Evolutionary conservation across 2,888 invertebrate species (phyloP).

Genomic region (Tachina grossa): DNA sequence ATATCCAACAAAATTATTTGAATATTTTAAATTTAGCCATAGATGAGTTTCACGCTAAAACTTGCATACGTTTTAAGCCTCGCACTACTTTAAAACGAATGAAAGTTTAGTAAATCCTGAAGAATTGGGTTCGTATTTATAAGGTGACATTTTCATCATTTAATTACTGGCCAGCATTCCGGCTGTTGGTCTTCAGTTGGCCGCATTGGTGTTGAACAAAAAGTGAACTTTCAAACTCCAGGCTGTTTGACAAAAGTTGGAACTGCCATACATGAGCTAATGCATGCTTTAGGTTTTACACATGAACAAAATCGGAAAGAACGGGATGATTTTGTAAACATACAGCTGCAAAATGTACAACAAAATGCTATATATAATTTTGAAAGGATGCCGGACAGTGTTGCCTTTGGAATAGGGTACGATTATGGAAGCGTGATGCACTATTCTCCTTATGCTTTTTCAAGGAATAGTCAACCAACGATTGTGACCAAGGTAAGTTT

Average conservation of each 20-base stretch:
- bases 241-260: conserved; percentile 88
- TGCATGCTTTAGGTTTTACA: conserved; percentile 91
- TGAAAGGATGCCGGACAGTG: conserved; percentile 85
- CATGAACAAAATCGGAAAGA: conserved; percentile 92
- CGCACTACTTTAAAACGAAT: conserved; percentile 84
- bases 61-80: conserved; percentile 89
- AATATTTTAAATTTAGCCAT: conserved; percentile 88
- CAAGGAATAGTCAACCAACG: conserved; percentile 88
- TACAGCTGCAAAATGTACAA: conserved; percentile 88
- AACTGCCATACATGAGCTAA: conserved; percentile 90
- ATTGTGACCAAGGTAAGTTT: conserved; percentile 87
- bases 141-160: no score
- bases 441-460: conserved; percentile 90
- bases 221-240: conserved; percentile 89
- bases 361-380: conserved; percentile 87
- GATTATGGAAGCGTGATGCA: conserved; percentile 94
- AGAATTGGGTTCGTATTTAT: no score
- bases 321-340: conserved; percentile 87
- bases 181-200: conserved; percentile 94
- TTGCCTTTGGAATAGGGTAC: conserved; percentile 88
- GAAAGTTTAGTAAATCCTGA: no score
- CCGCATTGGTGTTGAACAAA: conserved; percentile 85
- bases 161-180: conserved; percentile 86
- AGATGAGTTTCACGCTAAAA: conserved; percentile 88
- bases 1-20: conserved; percentile 85